Conservation (phyloP, 2,113 vertebrate genomes). For the Pitta sordida region DNA sequence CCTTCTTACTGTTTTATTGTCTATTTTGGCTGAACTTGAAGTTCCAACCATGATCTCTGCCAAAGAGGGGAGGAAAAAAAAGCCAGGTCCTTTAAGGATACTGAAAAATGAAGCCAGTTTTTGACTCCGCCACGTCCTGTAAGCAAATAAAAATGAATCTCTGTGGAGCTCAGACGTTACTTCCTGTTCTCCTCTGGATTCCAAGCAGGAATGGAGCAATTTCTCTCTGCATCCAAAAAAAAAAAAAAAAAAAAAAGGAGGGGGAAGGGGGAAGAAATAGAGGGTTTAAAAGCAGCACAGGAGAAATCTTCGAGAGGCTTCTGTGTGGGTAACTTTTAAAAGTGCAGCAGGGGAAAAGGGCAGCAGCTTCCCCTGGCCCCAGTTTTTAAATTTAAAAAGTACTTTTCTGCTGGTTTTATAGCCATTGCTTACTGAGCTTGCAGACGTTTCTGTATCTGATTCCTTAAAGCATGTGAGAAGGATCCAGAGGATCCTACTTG, state of each 20-base stretch:
- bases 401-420: too few relatives aligned
- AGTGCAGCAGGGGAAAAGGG: neutral
- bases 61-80: constrained; percentile 71
- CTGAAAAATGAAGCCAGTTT: constrained; percentile 81
- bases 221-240: constrained; percentile 63
- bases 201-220: constrained; percentile 65
- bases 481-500: neutral
- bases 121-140: constrained; percentile 76
- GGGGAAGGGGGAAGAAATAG: neutral
- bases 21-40: constrained; percentile 92
- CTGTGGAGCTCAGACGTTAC: constrained; percentile 72
- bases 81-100: constrained; percentile 83
- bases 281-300: neutral
- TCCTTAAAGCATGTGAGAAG: neutral
- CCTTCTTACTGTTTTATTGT: constrained; percentile 89
- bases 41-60: constrained; percentile 74
- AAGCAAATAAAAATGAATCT: constrained; percentile 81
- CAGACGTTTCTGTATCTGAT: neutral
- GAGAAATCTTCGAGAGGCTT: neutral
- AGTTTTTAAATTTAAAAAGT: too few relatives aligned
- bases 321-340: neutral
- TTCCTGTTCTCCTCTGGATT: constrained; percentile 79
- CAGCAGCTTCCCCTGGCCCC: neutral
- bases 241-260: neutral
- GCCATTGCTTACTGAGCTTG: neutral